Evolutionary conservation across 2,113 vertebrate species (phyloP), one percentile per base, ranked within the genome.

Genomic region (Alethe diademata): DNA sequence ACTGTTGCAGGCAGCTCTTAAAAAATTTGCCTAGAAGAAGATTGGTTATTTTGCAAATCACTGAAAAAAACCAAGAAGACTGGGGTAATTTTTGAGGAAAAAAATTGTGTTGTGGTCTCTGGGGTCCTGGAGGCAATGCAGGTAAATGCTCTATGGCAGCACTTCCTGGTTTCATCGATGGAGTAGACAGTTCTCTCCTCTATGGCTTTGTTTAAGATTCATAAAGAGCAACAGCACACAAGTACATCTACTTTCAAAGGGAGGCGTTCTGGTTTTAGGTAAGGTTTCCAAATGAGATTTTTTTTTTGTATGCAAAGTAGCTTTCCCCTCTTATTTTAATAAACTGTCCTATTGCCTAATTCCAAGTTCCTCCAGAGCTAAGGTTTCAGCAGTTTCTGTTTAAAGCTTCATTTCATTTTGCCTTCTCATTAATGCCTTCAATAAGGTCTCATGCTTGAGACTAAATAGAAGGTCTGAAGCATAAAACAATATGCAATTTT

Each of bases 351-450:
- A 31, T 80, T 96, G 80, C 65, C 56, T 85, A 87, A 92, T 85
- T 91, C 36, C 28, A 84, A 81, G 72, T 71, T 91, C 57, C 36
- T 89, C 61, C 57, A 35, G 53, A 69, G 76, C 50, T 72, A 91
- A 87, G 53, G 78, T 87, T 89, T 66, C 94, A 96, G 73, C 70
- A 95, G 93, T 85, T 97, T 91, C 87, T 92, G 74, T 89, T 93
- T 89, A 95, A 87, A 91, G 18, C 53, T 87, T 93, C 62, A 35
- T 87, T 93, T 93, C 45, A n/a, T 87, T 93, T 92, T 87, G n/a
- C 56, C 56, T 94, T 48, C 53, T 87, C 58, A 82, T 84, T 95
- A 91, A 85, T 90, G 91, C 36, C 65, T 94, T 95, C 89, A 95
- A 36, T 87, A 84, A 92, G 19, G 19, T 95, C 66, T 82, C 57